phyloP scores from a whole-genome alignment of 2,797 vertebrate species.

The Perodicticus potto region DNA sequence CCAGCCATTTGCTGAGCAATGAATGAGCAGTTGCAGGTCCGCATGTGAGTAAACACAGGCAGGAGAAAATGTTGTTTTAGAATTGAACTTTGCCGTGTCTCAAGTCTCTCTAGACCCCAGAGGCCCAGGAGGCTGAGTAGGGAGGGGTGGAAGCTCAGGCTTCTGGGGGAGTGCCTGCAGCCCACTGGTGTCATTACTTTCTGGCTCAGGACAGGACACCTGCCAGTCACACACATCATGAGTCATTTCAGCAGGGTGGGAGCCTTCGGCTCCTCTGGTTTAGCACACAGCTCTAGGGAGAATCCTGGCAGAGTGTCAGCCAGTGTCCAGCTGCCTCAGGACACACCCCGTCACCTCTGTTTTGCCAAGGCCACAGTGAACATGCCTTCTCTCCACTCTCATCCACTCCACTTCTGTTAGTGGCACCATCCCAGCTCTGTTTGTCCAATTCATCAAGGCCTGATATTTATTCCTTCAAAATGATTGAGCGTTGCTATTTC shows the following conservation, averaged over 20 bases:
- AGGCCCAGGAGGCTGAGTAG: background rate
- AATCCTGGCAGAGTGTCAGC: background rate
- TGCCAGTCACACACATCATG: too few relatives aligned
- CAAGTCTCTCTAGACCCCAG: background rate
- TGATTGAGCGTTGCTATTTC: background rate
- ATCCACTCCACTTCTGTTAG: background rate
- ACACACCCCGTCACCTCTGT: background rate
- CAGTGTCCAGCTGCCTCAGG: background rate
- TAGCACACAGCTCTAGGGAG: background rate
- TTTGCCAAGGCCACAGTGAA: background rate
- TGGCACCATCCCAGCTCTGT: background rate
- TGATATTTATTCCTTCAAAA: background rate
- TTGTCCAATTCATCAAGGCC: background rate
- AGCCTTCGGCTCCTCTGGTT: background rate
- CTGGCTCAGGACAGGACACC: background rate
- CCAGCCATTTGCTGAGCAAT: background rate
- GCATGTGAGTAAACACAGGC: background rate
- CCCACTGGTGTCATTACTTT: background rate
- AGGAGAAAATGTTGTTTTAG: background rate
- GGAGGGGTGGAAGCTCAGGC: accelerated
- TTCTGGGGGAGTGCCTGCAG: background rate
- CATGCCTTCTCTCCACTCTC: background rate
- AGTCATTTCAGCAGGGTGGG: accelerated
- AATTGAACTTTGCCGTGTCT: background rate
- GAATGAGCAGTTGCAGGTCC: background rate